Base-by-base conservation (phyloP, 1,140 invertebrate species). In the Zaprionus davidi region DNA sequence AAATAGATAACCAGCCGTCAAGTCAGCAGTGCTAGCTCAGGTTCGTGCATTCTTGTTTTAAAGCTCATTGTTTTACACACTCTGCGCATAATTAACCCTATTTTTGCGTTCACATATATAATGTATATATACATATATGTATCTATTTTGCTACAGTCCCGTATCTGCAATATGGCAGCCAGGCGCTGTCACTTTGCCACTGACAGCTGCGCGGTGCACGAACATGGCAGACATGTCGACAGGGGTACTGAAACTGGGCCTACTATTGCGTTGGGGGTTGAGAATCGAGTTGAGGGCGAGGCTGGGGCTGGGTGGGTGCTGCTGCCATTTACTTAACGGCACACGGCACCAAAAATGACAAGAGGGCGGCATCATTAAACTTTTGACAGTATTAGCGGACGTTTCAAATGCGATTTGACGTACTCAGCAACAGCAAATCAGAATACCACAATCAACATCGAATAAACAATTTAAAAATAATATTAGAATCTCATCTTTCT, bases 381-480 rank as follows among this genome's bases (percentile, higher is more conserved):
- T 88, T 88, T 88, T 88, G 84, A 88, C 85, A 90, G 85, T 90
- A 88, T 90, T 88, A 90, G 85, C 69, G 75, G 28, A 41, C 28
- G 28, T 31, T 31, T 31, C 28, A 31, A 31, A 31, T 9, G 36
- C 63, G 62, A 63, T 64, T 38, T 36, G 46, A 36, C 68, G 41
- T 46, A n/a, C 6, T 44, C n/a, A n/a, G 41, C 41, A 44, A 44
- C 36, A 38, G 13, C 9, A 70, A 51, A 20, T 13, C 67, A 41
- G n/a, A 65, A 31, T 13, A 36, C 34, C 34, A 36, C 3, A 34
- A 63, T 17, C 56, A 62, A 6, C 67, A 75, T 51, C 78, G 55
- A 34, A n/a, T 28, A 36, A 65, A 24, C 71, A 83, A 81, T 88
- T 76, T 81, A 88, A 88, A 81, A 87, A 87, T 84, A 81, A 58